These are phyloP conservation scores for Drosophila teissieri DNA, from an alignment of 1,140 invertebrate species.

Conservation along the genomic window DNA sequence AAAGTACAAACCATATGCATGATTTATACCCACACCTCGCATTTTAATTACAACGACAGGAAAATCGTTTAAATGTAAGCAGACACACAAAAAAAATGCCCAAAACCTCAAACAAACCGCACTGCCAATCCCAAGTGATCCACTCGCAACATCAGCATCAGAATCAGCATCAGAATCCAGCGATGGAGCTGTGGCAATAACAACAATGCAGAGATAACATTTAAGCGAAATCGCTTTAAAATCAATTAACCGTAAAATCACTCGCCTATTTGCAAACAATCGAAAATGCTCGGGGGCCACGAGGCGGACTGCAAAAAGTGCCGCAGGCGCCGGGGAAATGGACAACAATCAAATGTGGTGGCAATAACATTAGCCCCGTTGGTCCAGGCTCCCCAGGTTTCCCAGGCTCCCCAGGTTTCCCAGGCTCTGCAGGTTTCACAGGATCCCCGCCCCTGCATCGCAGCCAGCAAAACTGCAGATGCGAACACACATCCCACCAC, in stretches of 20 bases:
- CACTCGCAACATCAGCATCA: background rate
- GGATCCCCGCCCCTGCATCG: no score
- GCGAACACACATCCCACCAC: conserved; percentile 4
- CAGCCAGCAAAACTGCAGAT: background rate
- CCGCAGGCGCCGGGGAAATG: conserved; percentile 44
- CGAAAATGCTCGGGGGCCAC: conserved; percentile 11
- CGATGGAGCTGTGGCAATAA: background rate
- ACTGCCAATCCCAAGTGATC: background rate
- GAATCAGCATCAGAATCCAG: background rate
- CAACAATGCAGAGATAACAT: conserved; percentile 74
- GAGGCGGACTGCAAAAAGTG: conserved; percentile 20
- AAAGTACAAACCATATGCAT: no score
- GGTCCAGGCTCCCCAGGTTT: background rate
- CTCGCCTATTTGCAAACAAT: conserved; percentile 77
- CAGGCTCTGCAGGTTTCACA: no score
- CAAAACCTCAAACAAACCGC: conserved; percentile 3
- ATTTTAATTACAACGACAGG: conserved; percentile 1
- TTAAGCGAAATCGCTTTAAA: conserved; percentile 84
- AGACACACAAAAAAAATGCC: conserved; percentile 6
- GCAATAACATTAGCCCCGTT: conserved; percentile 72
- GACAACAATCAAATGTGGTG: conserved; percentile 77
- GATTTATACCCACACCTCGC: background rate
- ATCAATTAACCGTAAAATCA: conserved; percentile 84
- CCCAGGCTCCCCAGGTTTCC: background rate
- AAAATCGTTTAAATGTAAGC: conserved; percentile 30